These are phyloP conservation scores for Pomphorhynchus laevis DNA, from an alignment of 1,140 invertebrate species.

Conservation along the genomic window DNA sequence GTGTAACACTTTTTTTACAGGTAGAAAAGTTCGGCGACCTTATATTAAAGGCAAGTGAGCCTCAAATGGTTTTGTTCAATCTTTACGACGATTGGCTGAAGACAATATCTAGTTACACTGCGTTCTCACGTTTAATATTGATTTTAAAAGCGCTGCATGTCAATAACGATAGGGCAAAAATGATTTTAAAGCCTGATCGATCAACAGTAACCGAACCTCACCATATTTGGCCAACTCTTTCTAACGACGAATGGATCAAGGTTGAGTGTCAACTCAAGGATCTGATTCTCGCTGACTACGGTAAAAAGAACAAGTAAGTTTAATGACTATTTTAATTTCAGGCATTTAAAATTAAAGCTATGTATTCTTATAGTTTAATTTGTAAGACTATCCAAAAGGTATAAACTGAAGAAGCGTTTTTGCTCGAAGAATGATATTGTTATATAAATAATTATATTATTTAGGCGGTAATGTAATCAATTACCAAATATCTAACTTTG, in stretches of 20 bases:
- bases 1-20: slow-evolving; percentile 13
- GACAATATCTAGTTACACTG: slow-evolving; percentile 25
- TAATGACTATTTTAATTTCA: not conserved
- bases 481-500: no score
- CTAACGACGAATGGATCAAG: slow-evolving; percentile 96
- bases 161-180: slow-evolving; percentile 90
- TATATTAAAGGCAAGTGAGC: slow-evolving; percentile 90
- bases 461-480: no score
- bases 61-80: slow-evolving; percentile 98
- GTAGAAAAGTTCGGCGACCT: slow-evolving; percentile 97
- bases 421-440: not conserved
- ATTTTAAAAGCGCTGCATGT: slow-evolving; percentile 83
- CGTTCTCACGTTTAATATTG: slow-evolving; percentile 77
- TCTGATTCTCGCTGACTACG: slow-evolving; percentile 86
- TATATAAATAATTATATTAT: not conserved
- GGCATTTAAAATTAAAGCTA: not conserved
- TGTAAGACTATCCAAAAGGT: not conserved
- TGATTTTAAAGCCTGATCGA: slow-evolving; percentile 85
- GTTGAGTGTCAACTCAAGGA: slow-evolving; percentile 77
- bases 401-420: not conserved
- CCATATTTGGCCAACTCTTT: slow-evolving; percentile 90
- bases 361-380: not conserved
- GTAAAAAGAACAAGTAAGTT: slow-evolving; percentile 79
- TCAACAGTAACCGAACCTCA: slow-evolving; percentile 90
- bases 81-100: slow-evolving; percentile 97